Percentiles rank a stretch among this genome's conserved stretches.
These are phyloP conservation scores for Ctenopoma multispine DNA, from an alignment of 2,797 vertebrate species.

Conservation along the genomic window DNA sequence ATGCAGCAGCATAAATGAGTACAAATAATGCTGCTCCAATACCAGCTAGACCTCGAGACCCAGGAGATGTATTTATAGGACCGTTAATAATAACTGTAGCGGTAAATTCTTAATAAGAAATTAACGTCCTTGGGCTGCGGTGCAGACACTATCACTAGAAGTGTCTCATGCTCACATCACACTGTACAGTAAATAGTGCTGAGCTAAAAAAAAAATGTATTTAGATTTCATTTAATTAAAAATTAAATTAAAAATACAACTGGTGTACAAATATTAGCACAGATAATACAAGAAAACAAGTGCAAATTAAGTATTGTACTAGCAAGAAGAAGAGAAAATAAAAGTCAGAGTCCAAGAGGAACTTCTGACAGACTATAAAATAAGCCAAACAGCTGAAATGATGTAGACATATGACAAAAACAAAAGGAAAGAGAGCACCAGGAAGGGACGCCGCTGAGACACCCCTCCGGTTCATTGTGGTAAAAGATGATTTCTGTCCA, in stretches of 20 bases:
- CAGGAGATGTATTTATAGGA: constrained; percentile 15
- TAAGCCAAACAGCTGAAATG: background rate
- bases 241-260: background rate
- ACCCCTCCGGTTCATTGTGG: constrained; percentile 49
- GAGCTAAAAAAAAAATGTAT: no score
- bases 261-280: background rate
- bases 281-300: background rate
- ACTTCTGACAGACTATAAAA: background rate
- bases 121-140: constrained; percentile 6
- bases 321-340: no score
- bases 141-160: constrained; percentile 2
- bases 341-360: no score
- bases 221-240: no score
- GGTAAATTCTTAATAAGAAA: constrained; percentile 28
- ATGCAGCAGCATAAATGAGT: constrained; percentile 23
- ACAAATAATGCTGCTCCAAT: constrained; percentile 22
- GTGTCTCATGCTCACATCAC: no score
- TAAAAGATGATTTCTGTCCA: constrained; percentile 56
- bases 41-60: constrained; percentile 9
- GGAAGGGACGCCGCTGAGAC: constrained; percentile 16
- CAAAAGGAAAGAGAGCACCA: constrained; percentile 3
- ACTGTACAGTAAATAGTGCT: no score
- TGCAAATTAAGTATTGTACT: background rate
- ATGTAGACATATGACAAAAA: constrained; percentile 26
- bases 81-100: constrained; percentile 30